Evolutionary conservation across 2,797 vertebrate species (phyloP).

Genomic region (Danio tinwini): DNA sequence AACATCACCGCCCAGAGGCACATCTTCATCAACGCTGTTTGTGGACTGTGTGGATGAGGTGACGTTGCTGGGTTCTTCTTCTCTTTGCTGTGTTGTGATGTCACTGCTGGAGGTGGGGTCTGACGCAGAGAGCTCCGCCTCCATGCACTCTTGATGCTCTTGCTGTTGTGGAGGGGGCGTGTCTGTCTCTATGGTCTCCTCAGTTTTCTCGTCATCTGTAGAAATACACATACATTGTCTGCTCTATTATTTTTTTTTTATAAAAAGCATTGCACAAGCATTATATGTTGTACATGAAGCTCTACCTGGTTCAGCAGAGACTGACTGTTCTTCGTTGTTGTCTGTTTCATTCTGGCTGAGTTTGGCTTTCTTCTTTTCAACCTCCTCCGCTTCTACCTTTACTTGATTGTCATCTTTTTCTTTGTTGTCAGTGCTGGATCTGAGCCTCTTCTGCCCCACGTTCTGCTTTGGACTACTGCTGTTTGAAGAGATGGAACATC

Average conservation of each 20-base stretch:
- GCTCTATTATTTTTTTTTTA: background rate
- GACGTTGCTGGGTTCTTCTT: slow-evolving; percentile 48
- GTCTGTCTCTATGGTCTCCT: slow-evolving; percentile 51
- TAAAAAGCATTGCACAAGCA: background rate
- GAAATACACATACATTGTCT: background rate
- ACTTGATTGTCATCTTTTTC: slow-evolving; percentile 39
- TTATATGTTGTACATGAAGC: background rate
- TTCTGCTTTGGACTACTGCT: slow-evolving; percentile 80
- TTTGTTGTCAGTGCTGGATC: slow-evolving; percentile 73
- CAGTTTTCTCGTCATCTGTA: slow-evolving; percentile 35
- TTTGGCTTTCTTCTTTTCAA: slow-evolving; percentile 70
- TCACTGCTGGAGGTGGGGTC: slow-evolving; percentile 41
- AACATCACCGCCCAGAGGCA: slow-evolving; percentile 5
- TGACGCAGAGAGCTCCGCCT: slow-evolving; percentile 8
- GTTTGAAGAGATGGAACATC: background rate
- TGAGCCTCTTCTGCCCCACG: slow-evolving; percentile 84
- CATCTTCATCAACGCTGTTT: slow-evolving; percentile 24
- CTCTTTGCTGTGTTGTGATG: slow-evolving; percentile 12
- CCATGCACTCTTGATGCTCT: slow-evolving; percentile 56
- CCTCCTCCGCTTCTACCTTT: slow-evolving; percentile 48
- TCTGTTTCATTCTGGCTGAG: slow-evolving; percentile 53
- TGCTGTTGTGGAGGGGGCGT: slow-evolving; percentile 57
- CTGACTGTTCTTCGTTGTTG: slow-evolving; percentile 40
- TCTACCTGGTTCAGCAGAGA: slow-evolving; percentile 60
- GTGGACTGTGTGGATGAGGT: slow-evolving; percentile 28